phyloP scores from a whole-genome alignment of 2,113 vertebrate genomes.

The Crotalus helleri region DNA sequence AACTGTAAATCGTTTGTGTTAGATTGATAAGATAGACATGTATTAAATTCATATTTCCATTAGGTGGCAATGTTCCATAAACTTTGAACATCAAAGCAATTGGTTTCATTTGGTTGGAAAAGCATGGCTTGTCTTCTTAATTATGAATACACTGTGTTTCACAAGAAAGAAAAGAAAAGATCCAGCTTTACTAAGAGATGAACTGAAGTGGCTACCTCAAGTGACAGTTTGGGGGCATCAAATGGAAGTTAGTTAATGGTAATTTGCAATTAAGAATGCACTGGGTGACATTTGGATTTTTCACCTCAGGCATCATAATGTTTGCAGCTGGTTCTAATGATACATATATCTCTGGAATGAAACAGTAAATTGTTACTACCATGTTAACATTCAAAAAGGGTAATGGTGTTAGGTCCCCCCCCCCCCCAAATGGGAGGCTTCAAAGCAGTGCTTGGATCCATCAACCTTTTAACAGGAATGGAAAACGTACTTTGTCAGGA shows the following conservation, averaged over 20 bases:
- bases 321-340: not conserved
- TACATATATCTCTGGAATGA: not conserved
- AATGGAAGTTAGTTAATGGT: not conserved
- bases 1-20: not conserved
- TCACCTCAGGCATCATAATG: not conserved
- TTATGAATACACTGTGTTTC: conserved; percentile 11
- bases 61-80: conserved; percentile 70
- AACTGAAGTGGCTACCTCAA: conserved; percentile 8
- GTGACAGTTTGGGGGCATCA: not conserved
- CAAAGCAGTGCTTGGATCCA: not conserved
- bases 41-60: conserved; percentile 33
- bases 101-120: not conserved
- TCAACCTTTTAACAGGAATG: not conserved
- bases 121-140: conserved; percentile 35
- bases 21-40: not conserved
- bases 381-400: not conserved
- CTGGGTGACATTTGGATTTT: conserved; percentile 9
- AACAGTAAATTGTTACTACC: not conserved
- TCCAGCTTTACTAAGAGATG: conserved; percentile 22
- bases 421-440: not conserved
- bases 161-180: conserved; percentile 22
- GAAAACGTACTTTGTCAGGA: not conserved
- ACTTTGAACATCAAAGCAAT: not conserved
- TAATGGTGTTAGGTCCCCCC: not conserved
- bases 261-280: not conserved